Evolutionary conservation across 2,888 invertebrate species (phyloP).

Genomic region (Lagria hirta): DNA sequence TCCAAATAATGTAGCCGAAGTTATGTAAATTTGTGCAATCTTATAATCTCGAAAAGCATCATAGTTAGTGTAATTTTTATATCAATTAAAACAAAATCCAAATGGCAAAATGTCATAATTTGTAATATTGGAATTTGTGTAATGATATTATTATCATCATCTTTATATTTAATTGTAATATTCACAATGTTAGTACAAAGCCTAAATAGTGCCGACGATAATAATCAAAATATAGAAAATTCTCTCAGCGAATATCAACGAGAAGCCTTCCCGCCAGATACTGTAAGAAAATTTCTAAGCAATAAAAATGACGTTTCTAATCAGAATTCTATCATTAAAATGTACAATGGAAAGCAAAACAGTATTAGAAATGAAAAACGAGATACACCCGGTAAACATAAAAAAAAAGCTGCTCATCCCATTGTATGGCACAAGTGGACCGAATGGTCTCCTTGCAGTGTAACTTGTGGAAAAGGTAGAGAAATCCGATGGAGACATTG

Average conservation of each 20-base stretch:
- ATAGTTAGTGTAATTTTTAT: slow-evolving; percentile 26
- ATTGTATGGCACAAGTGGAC: slow-evolving; percentile 58
- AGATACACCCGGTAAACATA: no score
- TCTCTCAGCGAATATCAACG: slow-evolving; percentile 17
- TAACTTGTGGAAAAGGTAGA: slow-evolving; percentile 64
- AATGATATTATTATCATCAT: slow-evolving; percentile 30
- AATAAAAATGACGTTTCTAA: slow-evolving; percentile 31
- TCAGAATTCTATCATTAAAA: slow-evolving; percentile 20
- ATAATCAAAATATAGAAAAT: slow-evolving; percentile 12
- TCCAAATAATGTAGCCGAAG: no score
- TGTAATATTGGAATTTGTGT: slow-evolving; percentile 29
- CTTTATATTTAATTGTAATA: slow-evolving; percentile 26
- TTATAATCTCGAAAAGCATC: slow-evolving; percentile 18
- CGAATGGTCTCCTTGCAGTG: slow-evolving; percentile 65
- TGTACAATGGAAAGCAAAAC: slow-evolving; percentile 5
- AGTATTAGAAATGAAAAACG: background rate
- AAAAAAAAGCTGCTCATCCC: no score
- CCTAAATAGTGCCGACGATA: slow-evolving; percentile 27
- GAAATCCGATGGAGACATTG: slow-evolving; percentile 61
- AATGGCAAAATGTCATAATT: slow-evolving; percentile 25
- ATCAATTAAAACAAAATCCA: slow-evolving; percentile 25
- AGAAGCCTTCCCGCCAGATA: slow-evolving; percentile 29
- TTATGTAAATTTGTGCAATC: slow-evolving; percentile 23
- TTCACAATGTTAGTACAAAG: slow-evolving; percentile 30
- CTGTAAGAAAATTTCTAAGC: slow-evolving; percentile 33